phyloP scores from a whole-genome alignment of 2,888 invertebrate species.

The Drosophila mayaguana region DNA sequence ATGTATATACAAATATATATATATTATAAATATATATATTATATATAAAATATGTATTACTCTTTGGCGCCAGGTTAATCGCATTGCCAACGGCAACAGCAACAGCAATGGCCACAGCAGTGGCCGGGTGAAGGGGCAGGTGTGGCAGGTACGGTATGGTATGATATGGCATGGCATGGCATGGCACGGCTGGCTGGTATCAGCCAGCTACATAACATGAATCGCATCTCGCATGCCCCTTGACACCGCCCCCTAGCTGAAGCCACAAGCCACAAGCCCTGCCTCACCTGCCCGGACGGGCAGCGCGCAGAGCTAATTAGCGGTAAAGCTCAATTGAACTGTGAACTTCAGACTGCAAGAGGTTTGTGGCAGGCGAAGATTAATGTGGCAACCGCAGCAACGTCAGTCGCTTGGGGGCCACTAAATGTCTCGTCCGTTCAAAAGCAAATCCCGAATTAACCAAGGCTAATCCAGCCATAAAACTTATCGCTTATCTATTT shows the following conservation, averaged over 20 bases:
- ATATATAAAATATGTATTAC: conserved; percentile 19
- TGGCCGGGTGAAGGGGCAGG: neutral
- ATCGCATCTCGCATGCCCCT: conserved; percentile 11
- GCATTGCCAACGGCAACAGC: conserved; percentile 29
- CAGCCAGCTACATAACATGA: conserved; percentile 5
- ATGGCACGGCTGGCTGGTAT: neutral
- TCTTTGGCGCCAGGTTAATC: conserved; percentile 59
- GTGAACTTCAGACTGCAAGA: conserved; percentile 59
- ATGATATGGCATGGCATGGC: neutral
- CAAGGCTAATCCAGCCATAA: conserved; percentile 55
- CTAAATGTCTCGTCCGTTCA: conserved; percentile 31
- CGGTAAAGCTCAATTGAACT: conserved; percentile 74
- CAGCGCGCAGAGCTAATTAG: conserved; percentile 60
- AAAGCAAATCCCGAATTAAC: conserved; percentile 31
- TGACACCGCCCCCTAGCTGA: neutral
- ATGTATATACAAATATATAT: conserved; percentile 6
- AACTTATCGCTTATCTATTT: conserved; percentile 67
- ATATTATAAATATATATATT: neutral
- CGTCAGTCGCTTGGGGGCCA: conserved; percentile 22
- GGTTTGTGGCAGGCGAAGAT: conserved; percentile 40
- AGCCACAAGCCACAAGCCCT: neutral
- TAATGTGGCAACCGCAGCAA: conserved; percentile 40
- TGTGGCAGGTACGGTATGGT: neutral
- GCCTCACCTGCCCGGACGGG: neutral
- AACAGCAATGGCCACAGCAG: conserved; percentile 14